Conservation (phyloP, 2,797 vertebrate species). For the Pelobates cultripes region DNA sequence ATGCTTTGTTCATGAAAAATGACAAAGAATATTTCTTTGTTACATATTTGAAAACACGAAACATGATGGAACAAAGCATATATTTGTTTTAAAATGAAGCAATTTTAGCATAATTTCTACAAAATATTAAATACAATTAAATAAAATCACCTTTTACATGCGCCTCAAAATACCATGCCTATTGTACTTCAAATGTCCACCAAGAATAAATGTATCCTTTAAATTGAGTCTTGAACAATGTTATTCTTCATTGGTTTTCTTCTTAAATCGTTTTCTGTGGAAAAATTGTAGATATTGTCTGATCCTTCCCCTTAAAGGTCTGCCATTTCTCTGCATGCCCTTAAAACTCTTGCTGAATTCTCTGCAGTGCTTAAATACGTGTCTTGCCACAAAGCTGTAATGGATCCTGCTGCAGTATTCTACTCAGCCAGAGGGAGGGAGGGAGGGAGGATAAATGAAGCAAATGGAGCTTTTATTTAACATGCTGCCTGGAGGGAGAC, state of each 20-base stretch:
- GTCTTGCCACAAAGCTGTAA: slow-evolving; percentile 28
- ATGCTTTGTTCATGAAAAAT: too few relatives aligned
- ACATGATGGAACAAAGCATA: too few relatives aligned
- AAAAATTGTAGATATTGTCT: neutral
- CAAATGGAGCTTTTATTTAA: slow-evolving; percentile 12
- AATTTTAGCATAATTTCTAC: too few relatives aligned
- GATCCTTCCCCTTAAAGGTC: neutral
- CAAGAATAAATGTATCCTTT: neutral
- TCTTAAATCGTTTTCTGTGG: neutral
- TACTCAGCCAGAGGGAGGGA: slow-evolving; percentile 32
- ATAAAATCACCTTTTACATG: slow-evolving; percentile 35
- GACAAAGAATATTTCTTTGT: too few relatives aligned
- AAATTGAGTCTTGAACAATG: slow-evolving; percentile 3
- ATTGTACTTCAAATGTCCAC: slow-evolving; percentile 24
- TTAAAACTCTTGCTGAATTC: slow-evolving; percentile 20
- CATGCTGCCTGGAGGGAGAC: too few relatives aligned
- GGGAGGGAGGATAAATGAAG: neutral
- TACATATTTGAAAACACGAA: too few relatives aligned
- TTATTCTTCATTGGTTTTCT: neutral
- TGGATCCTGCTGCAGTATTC: slow-evolving; percentile 41
- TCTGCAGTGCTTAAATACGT: slow-evolving; percentile 30
- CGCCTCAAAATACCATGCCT: slow-evolving; percentile 25
- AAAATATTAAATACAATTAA: neutral
- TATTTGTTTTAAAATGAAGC: too few relatives aligned
- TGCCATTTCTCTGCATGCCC: neutral